Percentiles rank a stretch among this genome's conserved stretches.
These are phyloP conservation scores for Cheilosia impressa DNA, from an alignment of 2,888 invertebrate genomes.

Conservation along the genomic window DNA sequence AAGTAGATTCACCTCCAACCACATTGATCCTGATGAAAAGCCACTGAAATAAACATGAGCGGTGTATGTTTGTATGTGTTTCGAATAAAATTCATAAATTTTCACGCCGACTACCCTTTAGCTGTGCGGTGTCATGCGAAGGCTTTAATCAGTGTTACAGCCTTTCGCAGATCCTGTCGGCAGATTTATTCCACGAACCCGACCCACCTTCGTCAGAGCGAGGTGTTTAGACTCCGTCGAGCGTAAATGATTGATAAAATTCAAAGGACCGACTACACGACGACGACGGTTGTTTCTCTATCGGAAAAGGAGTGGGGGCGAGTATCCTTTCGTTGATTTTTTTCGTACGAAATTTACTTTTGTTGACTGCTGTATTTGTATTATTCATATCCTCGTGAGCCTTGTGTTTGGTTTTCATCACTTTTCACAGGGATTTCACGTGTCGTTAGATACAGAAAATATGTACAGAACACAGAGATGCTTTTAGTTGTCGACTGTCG, in stretches of 20 bases:
- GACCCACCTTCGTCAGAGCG: background rate
- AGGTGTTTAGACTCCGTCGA: conserved; percentile 44
- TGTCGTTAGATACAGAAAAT: conserved; percentile 30
- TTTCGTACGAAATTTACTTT: conserved; percentile 48
- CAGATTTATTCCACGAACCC: conserved; percentile 42
- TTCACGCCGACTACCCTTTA: conserved; percentile 15
- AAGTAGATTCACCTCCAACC: conserved; percentile 7
- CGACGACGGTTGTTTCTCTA: background rate
- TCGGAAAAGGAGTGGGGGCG: background rate
- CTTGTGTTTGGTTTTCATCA: conserved; percentile 23
- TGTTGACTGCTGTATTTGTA: conserved; percentile 28
- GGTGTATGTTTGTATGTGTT: background rate
- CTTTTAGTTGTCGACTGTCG: background rate
- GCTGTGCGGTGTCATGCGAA: conserved; percentile 2
- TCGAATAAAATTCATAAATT: conserved; percentile 62
- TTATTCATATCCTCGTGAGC: conserved; percentile 4
- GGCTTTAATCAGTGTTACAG: conserved; percentile 55
- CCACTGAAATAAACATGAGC: conserved; percentile 60
- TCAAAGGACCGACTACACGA: conserved; percentile 22
- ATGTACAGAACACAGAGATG: conserved; percentile 11
- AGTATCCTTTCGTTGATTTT: background rate
- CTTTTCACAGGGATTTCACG: conserved; percentile 41
- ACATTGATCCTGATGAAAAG: background rate
- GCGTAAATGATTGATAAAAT: conserved; percentile 65
- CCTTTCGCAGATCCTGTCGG: conserved; percentile 42